Evolutionary conservation across 2,797 vertebrate species (phyloP).

Genomic region (Rousettus madagascariensis): DNA sequence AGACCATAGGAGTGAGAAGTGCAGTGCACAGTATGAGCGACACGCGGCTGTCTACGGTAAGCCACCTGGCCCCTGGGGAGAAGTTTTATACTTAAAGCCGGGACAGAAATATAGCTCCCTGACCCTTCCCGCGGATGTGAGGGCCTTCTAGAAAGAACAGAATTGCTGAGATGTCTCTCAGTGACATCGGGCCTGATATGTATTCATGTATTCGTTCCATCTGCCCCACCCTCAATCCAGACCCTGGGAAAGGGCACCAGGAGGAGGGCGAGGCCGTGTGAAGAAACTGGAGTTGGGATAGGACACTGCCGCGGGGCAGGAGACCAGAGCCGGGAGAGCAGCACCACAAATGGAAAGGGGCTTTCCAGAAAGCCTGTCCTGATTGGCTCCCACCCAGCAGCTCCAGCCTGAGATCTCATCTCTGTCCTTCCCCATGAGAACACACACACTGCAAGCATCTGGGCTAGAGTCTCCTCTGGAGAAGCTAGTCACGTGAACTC

Average conservation of each 20-base stretch:
- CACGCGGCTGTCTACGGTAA: not conserved
- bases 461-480: not conserved
- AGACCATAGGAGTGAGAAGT: not conserved
- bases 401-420: not conserved
- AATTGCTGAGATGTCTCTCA: not conserved
- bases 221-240: not conserved
- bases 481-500: not conserved
- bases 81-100: not conserved
- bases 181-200: conserved; percentile 44
- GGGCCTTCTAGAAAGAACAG: conserved; percentile 56
- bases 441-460: no score
- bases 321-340: not conserved
- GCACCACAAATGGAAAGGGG: not conserved
- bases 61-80: not conserved
- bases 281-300: not conserved
- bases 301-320: not conserved
- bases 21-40: not conserved
- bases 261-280: not conserved
- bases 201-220: conserved; percentile 1
- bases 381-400: not conserved
- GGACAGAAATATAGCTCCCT: conserved; percentile 51
- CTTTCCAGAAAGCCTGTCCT: not conserved
- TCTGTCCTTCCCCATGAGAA: not conserved
- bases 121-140: conserved; percentile 35
- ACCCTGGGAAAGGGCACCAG: not conserved